phyloP scores from a whole-genome alignment of 2,888 invertebrate species.

The Spilarctia lutea region DNA sequence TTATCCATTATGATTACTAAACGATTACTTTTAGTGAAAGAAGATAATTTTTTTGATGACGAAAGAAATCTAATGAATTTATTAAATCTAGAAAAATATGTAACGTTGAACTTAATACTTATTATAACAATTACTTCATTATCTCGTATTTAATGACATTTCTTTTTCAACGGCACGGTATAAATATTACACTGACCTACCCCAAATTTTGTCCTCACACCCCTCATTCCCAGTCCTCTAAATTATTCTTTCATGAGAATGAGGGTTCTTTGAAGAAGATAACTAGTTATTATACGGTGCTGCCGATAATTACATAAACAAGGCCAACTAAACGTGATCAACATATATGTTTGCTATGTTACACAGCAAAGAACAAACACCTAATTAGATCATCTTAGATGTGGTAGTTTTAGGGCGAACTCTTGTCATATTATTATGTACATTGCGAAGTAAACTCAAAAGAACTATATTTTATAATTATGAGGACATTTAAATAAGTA shows the following conservation, averaged over 20 bases:
- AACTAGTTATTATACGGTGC: slow-evolving; percentile 18
- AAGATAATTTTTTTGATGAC: not conserved
- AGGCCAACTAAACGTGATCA: not conserved
- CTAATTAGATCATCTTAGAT: not conserved
- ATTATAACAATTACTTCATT: not conserved
- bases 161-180: not conserved
- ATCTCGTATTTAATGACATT: not conserved
- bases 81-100: not conserved
- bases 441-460: too few relatives aligned
- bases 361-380: not conserved
- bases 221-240: not conserved
- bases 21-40: too few relatives aligned
- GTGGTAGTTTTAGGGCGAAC: not conserved
- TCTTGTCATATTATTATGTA: too few relatives aligned
- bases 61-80: not conserved
- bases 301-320: slow-evolving; percentile 15
- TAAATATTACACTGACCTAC: not conserved
- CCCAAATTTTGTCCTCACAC: not conserved
- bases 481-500: too few relatives aligned
- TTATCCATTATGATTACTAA: too few relatives aligned
- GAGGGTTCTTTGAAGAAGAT: slow-evolving; percentile 15
- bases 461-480: too few relatives aligned
- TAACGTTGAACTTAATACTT: too few relatives aligned
- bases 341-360: not conserved
- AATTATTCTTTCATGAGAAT: too few relatives aligned